Base-by-base conservation (phyloP, 1,140 invertebrate species). In the Drosophila burlai region DNA sequence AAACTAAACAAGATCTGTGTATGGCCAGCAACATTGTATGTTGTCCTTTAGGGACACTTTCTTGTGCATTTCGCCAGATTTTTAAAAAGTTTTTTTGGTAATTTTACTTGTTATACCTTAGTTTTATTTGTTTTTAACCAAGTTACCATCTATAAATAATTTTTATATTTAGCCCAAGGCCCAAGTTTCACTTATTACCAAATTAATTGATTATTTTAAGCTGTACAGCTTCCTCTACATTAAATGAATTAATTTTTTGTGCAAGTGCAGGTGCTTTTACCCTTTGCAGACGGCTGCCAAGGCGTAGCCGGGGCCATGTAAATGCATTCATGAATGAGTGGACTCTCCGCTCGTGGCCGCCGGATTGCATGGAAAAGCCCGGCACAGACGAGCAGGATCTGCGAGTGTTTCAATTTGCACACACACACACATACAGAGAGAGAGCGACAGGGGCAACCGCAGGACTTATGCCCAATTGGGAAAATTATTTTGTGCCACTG, bases 241-340 rank as follows among this genome's bases (percentile, higher is more conserved):
- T 24, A 16, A 62, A 4, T 29, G 6, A 36, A 60, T 29, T 8
- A n/a, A 18, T 11, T 64, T 69, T 67, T 46, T 55, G 18, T 11
- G 7, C 34, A 11, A 67, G 67, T 71, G 67, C 55, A 38, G 34
- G 8, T 15, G 45, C 49, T 60, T n/a, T 55, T 29, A 43, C 62
- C 52, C 59, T 21, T 47, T 18, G 40, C 49, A 10, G 71, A 29
- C 11, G 24, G 46, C 10, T 38, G 29, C 59, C 52, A 71, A 62
- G 76, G 66, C 34, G 46, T 59, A 21, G 55, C 60, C 31, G 61
- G 55, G 47, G 61, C 72, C 74, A 75, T 89, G 84, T 89, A 84
- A 87, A 89, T 89, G 85, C 85, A 90, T 89, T 89, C 84, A 89
- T 89, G 84, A 89, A 84, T 84, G 84, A 87, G 81, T 84, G 77